Evolutionary conservation across 2,888 invertebrate species (phyloP).

Genomic region (Macaria notata): DNA sequence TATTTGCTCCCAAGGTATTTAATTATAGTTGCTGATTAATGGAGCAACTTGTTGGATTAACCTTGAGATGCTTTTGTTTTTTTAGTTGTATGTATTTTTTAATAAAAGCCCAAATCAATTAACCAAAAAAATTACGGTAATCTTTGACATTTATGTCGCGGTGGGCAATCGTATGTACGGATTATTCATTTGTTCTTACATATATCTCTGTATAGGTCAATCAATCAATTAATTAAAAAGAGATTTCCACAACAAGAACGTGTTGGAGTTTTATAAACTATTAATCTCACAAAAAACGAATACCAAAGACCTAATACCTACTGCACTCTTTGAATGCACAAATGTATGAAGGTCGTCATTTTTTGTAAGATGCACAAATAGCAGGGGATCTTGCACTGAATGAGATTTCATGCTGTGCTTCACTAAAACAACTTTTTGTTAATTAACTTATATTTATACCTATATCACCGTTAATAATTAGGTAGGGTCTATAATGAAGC

Average conservation of each 20-base stretch:
- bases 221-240: background rate
- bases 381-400: slow-evolving; percentile 23
- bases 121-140: no score
- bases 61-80: background rate
- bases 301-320: no score
- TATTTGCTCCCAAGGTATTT: background rate
- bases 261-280: no score
- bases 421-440: slow-evolving; percentile 28
- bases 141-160: no score
- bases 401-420: slow-evolving; percentile 31
- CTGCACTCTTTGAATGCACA: slow-evolving; percentile 6
- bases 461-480: slow-evolving; percentile 3
- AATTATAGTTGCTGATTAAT: slow-evolving; percentile 1
- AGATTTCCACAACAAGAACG: no score
- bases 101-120: no score
- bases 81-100: no score
- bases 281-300: no score
- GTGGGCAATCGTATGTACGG: no score
- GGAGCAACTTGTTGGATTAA: slow-evolving; percentile 6
- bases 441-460: background rate
- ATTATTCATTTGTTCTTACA: no score
- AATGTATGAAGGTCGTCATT: slow-evolving; percentile 24
- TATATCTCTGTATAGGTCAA: background rate
- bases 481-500: slow-evolving; percentile 6
- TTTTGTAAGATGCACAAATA: slow-evolving; percentile 27